Conservation (phyloP, 2,888 invertebrate genomes). For the Hipparchia sbordonii region DNA sequence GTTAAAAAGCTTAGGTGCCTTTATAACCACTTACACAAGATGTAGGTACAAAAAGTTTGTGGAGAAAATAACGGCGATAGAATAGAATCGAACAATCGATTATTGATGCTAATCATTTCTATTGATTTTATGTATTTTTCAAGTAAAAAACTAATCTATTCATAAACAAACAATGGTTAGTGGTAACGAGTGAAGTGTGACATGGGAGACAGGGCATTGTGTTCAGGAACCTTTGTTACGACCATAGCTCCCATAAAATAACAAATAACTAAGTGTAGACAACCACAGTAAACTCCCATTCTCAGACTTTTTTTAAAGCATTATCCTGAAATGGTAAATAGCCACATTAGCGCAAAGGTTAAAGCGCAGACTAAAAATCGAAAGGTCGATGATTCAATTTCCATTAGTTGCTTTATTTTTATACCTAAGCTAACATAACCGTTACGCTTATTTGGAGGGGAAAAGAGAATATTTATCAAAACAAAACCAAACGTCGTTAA, state of each 20-base stretch:
- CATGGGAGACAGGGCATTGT: background rate
- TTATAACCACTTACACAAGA: background rate
- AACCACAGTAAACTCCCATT: background rate
- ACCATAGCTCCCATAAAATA: background rate
- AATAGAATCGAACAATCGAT: background rate
- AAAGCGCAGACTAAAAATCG: too few relatives aligned
- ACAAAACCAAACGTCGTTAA: too few relatives aligned
- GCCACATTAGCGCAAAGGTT: too few relatives aligned
- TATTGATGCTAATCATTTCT: background rate
- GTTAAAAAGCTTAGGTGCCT: background rate
- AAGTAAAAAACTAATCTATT: background rate
- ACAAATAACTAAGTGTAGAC: background rate
- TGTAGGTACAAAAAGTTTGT: background rate
- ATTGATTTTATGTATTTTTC: constrained; percentile 1
- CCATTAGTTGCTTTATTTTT: too few relatives aligned
- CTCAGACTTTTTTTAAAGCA: background rate
- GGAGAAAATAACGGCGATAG: background rate
- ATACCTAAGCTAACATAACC: too few relatives aligned
- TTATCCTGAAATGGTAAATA: too few relatives aligned
- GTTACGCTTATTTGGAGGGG: too few relatives aligned
- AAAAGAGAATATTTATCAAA: too few relatives aligned
- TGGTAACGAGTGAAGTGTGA: background rate
- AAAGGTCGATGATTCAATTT: too few relatives aligned
- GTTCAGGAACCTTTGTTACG: background rate
- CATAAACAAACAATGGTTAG: background rate